Conservation (phyloP, 2,888 invertebrate species). For the Drosophila multiciliata region DNA sequence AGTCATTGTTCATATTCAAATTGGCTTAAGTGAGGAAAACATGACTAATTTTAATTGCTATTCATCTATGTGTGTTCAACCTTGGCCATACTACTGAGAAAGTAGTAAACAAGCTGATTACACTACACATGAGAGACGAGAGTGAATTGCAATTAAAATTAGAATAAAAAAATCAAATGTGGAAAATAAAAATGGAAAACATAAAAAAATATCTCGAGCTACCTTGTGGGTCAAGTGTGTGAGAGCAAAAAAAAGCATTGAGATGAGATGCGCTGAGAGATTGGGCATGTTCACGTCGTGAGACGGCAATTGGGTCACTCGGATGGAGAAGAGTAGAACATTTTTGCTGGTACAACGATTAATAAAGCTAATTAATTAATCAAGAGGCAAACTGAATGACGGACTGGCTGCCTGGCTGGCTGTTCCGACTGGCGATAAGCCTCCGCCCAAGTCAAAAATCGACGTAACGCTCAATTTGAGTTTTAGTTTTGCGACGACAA, state of each 20-base stretch:
- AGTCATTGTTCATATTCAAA: conserved; percentile 48
- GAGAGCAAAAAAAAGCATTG: conserved; percentile 22
- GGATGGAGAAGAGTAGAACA: conserved; percentile 51
- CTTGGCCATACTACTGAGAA: conserved; percentile 39
- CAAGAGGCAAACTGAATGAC: conserved; percentile 37
- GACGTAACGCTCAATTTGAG: conserved; percentile 65
- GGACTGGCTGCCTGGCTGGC: not conserved
- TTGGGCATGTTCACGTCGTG: conserved; percentile 8
- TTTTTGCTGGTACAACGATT: conserved; percentile 56
- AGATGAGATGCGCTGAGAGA: conserved; percentile 14
- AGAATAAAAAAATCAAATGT: not conserved
- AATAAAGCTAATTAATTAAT: conserved; percentile 76
- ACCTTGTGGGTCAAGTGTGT: conserved; percentile 77
- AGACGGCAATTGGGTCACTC: conserved; percentile 62
- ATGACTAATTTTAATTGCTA: conserved; percentile 65
- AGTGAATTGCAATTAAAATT: not conserved
- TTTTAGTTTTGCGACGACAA: conserved; percentile 66
- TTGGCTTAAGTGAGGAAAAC: conserved; percentile 59
- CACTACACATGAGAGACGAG: conserved; percentile 15
- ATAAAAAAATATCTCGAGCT: conserved; percentile 19
- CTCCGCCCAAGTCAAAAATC: conserved; percentile 71
- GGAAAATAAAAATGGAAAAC: not conserved
- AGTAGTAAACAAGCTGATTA: conserved; percentile 27
- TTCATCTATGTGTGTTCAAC: conserved; percentile 40
- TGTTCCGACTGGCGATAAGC: conserved; percentile 59